These are phyloP conservation scores for Zaprionus taronus DNA, from an alignment of 1,140 invertebrate genomes.

Conservation along the genomic window DNA sequence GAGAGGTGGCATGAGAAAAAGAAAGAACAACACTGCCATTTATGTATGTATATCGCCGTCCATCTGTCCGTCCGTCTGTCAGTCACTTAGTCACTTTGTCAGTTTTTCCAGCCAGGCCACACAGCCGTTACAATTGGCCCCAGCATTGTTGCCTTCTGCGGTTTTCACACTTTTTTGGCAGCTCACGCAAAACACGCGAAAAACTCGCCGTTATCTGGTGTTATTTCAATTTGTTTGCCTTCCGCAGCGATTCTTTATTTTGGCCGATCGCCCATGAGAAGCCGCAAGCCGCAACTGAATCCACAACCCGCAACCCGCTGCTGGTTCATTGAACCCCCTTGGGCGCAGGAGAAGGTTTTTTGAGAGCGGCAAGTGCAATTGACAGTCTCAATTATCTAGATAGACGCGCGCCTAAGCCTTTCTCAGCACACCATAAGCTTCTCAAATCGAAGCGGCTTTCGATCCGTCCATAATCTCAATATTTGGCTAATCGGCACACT, in stretches of 20 bases:
- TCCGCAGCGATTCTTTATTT: constrained; percentile 53
- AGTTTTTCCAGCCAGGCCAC: constrained; percentile 23
- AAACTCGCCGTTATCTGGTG: constrained; percentile 59
- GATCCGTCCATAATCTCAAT: constrained; percentile 68
- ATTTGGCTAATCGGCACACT: constrained; percentile 77
- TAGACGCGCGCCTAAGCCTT: constrained; percentile 50
- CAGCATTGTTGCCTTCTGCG: constrained; percentile 42
- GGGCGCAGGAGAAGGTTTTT: background rate
- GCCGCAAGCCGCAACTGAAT: constrained; percentile 9
- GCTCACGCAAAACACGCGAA: constrained; percentile 25
- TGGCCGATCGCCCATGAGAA: constrained; percentile 47
- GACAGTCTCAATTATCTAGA: constrained; percentile 50
- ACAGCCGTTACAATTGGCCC: constrained; percentile 36
- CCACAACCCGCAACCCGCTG: constrained; percentile 27
- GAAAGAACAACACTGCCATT: constrained; percentile 18
- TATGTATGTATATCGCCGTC: constrained; percentile 34
- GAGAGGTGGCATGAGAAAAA: background rate
- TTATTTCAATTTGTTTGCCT: constrained; percentile 78
- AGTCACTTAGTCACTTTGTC: constrained; percentile 56
- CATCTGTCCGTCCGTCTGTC: constrained; percentile 47
- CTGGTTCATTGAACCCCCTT: constrained; percentile 45
- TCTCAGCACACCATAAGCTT: constrained; percentile 46
- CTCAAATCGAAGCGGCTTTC: constrained; percentile 60
- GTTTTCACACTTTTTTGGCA: constrained; percentile 77
- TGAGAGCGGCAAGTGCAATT: constrained; percentile 32